A percentile compares a stretch with the other conserved stretches of the same genome.
phyloP scores from a whole-genome alignment of 2,113 vertebrate genomes.

The Sebastes fasciatus region DNA sequence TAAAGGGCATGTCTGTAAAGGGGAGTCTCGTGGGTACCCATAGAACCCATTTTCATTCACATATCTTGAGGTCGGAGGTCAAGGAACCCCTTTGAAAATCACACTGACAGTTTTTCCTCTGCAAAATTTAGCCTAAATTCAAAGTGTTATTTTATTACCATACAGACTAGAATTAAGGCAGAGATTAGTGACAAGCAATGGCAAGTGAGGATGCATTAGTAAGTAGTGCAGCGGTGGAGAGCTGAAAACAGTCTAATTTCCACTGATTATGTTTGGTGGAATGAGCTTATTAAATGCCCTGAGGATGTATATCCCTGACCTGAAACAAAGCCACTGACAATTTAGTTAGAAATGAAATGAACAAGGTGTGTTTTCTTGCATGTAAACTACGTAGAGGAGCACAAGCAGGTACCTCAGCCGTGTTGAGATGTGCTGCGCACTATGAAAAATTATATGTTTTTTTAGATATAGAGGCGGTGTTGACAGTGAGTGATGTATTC shows the following conservation, averaged over 20 bases:
- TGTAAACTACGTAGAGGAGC: neutral
- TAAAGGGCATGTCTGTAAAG: no score
- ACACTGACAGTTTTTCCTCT: no score
- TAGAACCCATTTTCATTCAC: no score
- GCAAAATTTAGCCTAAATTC: no score
- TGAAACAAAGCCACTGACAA: conserved; percentile 28
- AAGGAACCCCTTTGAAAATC: no score
- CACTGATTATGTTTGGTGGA: conserved; percentile 45
- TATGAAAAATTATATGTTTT: neutral
- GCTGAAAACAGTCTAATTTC: conserved; percentile 39
- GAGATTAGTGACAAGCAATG: conserved; percentile 8
- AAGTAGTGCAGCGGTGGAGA: conserved; percentile 3
- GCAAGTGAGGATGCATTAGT: conserved; percentile 20
- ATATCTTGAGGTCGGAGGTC: no score
- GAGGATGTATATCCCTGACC: conserved; percentile 6
- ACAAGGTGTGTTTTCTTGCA: conserved; percentile 1
- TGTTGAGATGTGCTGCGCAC: neutral
- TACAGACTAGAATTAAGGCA: neutral
- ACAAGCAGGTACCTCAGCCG: neutral
- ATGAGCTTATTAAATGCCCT: conserved; percentile 38
- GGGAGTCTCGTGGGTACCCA: no score
- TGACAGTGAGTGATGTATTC: conserved; percentile 8
- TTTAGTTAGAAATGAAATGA: conserved; percentile 29
- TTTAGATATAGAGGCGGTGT: neutral
- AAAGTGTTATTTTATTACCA: neutral